These are phyloP conservation scores for Poeciliopsis paucimaculata DNA, from an alignment of 2,797 vertebrate genomes.

Conservation along the genomic window DNA sequence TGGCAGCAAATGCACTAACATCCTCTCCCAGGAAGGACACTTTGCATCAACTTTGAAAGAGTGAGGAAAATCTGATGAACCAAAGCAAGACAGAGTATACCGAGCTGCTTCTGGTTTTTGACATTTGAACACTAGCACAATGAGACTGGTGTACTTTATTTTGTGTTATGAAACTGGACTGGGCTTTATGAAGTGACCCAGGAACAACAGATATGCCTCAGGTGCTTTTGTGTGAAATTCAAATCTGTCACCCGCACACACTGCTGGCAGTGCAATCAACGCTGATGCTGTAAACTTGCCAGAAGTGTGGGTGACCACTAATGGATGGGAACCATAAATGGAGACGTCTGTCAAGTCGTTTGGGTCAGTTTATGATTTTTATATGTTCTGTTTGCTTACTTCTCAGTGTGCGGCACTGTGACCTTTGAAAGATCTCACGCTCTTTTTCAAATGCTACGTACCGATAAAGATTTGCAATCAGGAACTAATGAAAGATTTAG, in stretches of 20 bases:
- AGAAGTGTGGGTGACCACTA: slow-evolving; percentile 49
- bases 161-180: slow-evolving; percentile 19
- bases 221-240: slow-evolving; percentile 63
- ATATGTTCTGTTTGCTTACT: slow-evolving; percentile 2
- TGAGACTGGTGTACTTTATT: slow-evolving; percentile 23
- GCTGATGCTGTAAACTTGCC: slow-evolving; percentile 41
- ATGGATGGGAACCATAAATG: slow-evolving; percentile 48
- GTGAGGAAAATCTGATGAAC: slow-evolving; percentile 45
- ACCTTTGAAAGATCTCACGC: not conserved
- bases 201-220: slow-evolving; percentile 57
- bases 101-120: slow-evolving; percentile 25
- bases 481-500: not conserved
- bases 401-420: not conserved
- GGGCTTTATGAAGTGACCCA: slow-evolving; percentile 30
- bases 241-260: slow-evolving; percentile 52
- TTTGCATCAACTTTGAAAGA: slow-evolving; percentile 53
- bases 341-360: slow-evolving; percentile 33
- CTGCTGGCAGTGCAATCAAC: slow-evolving; percentile 37
- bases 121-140: slow-evolving; percentile 6
- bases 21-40: slow-evolving; percentile 42
- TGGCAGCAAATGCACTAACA: slow-evolving; percentile 55
- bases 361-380: not conserved
- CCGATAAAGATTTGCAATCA: not conserved
- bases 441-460: not conserved
- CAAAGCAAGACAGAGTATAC: slow-evolving; percentile 31